Evolutionary conservation across 2,888 invertebrate genomes (phyloP), one percentile per base, ranked within the genome.

Genomic region (Tinea trinotella): DNA sequence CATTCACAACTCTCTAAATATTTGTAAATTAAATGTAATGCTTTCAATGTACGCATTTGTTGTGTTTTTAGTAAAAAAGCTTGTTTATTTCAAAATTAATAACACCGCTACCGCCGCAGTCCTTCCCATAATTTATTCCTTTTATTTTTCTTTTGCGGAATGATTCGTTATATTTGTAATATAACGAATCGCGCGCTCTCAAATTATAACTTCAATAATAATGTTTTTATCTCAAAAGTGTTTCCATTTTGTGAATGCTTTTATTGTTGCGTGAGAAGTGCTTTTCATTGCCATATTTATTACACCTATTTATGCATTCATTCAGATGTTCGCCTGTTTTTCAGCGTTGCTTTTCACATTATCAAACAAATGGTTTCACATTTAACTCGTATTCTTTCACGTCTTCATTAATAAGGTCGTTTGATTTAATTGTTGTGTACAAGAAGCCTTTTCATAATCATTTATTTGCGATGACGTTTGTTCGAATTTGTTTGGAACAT

Each of bases 11-110:
- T n/a, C n/a, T n/a, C n/a, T n/a, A n/a, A n/a, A n/a, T n/a, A n/a
- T n/a, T n/a, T n/a, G n/a, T 30, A 4, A 30, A 7, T 7, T 10
- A 30, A 4, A 40, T 15, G 13, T 13, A 40, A 40, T 4, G 15
- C 13, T 13, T 15, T 13, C 40, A 40, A 13, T 15, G 13, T 40
- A 40, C 15, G 15, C 9, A 24, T 40, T 7, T 13, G 3, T 7
- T 10, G 40, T 40, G 40, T 40, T 13, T n/a, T n/a, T n/a, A 40
- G 40, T 15, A 40, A 15, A 40, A 40, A 40, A 4, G 13, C 35
- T 15, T 40, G 40, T 40, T 40, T 40, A 40, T 40, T 40, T 40
- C 40, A 40, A 40, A 40, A 40, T 40, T 40, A 40, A 40, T 40
- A 40, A 15, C 40, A 15, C 13, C 6, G n/a, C 40, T n/a, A n/a